phyloP scores from a whole-genome alignment of 2,888 invertebrate species.

The Phortica magna region DNA sequence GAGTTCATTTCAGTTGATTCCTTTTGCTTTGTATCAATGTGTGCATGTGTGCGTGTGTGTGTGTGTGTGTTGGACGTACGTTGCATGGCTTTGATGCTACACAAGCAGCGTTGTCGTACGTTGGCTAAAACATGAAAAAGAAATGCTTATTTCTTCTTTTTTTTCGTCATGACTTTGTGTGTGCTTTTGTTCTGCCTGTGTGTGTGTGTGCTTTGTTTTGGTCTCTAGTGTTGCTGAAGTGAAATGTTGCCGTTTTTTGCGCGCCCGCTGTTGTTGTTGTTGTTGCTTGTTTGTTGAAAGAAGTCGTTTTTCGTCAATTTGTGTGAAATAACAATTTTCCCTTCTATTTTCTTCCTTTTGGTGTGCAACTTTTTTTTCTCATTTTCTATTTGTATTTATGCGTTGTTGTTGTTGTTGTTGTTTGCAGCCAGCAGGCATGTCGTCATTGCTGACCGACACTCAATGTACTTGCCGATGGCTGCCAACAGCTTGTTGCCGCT shows the following conservation, averaged over 20 bases:
- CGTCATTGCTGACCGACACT: constrained; percentile 7
- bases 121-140: not conserved
- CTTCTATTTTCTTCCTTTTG: not conserved
- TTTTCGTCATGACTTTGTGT: not conserved
- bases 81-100: not conserved
- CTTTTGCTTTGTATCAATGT: constrained; percentile 18
- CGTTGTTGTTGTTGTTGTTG: not conserved
- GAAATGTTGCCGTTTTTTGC: constrained; percentile 22
- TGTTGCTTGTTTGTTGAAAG: constrained; percentile 27
- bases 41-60: not conserved
- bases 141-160: not conserved
- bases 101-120: not conserved
- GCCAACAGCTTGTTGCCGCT: constrained; percentile 33
- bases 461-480: not conserved
- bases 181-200: constrained; percentile 9
- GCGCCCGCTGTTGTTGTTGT: not conserved
- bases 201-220: constrained; percentile 21
- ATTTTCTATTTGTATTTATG: not conserved
- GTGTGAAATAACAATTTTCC: constrained; percentile 14
- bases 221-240: not conserved
- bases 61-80: not conserved
- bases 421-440: constrained; percentile 1
- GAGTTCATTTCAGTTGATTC: constrained; percentile 6
- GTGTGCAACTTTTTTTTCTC: not conserved
- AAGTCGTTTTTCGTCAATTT: constrained; percentile 34